Percentiles rank a stretch among this genome's conserved stretches.
These are phyloP conservation scores for Sphyrna mokarran DNA, from an alignment of 2,113 vertebrate species.

Conservation along the genomic window DNA sequence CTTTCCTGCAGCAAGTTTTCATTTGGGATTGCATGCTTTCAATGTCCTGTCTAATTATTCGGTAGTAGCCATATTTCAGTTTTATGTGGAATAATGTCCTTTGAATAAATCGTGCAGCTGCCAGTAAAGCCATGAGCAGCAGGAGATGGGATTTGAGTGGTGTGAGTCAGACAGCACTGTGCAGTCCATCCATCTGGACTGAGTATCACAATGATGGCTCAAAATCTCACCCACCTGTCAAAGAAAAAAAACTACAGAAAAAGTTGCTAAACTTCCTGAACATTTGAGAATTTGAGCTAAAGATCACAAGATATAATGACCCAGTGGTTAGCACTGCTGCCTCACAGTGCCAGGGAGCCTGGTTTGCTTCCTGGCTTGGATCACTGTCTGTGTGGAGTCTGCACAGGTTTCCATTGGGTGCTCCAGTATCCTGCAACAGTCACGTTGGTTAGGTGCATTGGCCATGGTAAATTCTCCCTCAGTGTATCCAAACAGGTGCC, in stretches of 20 bases:
- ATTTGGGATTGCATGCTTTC: conserved; percentile 5
- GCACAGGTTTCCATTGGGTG: no score
- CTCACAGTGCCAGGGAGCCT: no score
- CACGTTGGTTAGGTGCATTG: no score
- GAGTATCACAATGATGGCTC: background rate
- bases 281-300: background rate
- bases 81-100: background rate
- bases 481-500: no score
- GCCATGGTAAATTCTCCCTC: no score
- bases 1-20: background rate
- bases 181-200: background rate
- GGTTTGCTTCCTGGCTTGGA: no score
- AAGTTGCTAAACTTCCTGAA: background rate
- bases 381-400: no score
- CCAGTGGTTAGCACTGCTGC: no score
- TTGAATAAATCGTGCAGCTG: background rate
- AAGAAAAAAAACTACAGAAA: background rate
- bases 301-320: background rate
- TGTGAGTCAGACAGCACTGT: background rate
- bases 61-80: background rate
- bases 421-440: no score
- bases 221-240: background rate
- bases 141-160: background rate
- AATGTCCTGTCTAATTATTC: background rate
- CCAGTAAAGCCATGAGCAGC: background rate